Evolutionary conservation across 2,888 invertebrate species (phyloP), one percentile per base, ranked within the genome.

Genomic region (Scaptomyza reducta): DNA sequence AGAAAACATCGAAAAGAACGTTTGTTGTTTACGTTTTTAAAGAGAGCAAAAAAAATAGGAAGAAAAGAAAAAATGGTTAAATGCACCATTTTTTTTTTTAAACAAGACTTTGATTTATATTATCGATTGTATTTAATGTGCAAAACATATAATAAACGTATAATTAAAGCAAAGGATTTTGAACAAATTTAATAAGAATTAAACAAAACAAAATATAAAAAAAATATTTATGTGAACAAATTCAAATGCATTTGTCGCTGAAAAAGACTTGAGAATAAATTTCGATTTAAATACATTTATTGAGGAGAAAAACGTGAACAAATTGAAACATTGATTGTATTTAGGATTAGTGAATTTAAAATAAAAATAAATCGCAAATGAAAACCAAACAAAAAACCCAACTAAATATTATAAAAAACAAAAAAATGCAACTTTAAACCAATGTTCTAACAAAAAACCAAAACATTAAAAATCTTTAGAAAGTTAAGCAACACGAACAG

Each of bases 211-310:
- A 79, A 79, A 14, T 41, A 42, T 4, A 44, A 57, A 14, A 42
- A 6, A 44, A 57, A 14, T 1, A 40, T 40, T 16, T 41, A 84
- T 81, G 87, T 87, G 85, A 83, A 87, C 87, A 87, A 83, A 83
- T 83, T 83, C 83, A 79, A 86, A 86, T 88, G 84, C 88, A 85
- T 85, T 85, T 85, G 84, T 85, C 88, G 84, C 84, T 85, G 87
- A 88, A 85, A 78, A 85, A 85, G 84, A 85, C 84, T 85, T 85
- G 84, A 85, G 77, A 72, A 76, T 67, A 76, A 84, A 87, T 83
- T 85, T 85, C 83, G 87, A 87, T 84, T 83, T 81, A 83, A 83
- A 84, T 75, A 86, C 70, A 82, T 78, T 72, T 80, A 80, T 80
- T 77, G 81, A 77, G 77, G 49, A 59, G 57, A 57, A 63, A 33